These are phyloP conservation scores for Subacronicta megacephala DNA, from an alignment of 2,888 invertebrate genomes.

Conservation along the genomic window DNA sequence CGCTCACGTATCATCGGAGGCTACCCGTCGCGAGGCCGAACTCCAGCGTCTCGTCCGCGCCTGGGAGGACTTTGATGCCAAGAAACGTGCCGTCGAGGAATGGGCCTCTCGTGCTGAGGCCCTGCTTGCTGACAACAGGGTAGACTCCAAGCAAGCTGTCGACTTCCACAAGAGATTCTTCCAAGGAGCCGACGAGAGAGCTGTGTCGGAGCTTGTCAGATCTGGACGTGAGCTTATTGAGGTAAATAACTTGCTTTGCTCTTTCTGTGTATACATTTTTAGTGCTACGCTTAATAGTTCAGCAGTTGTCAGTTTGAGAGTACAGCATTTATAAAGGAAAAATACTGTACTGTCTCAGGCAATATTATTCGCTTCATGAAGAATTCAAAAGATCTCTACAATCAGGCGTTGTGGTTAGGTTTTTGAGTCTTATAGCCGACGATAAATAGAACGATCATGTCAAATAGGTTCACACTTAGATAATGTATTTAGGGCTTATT, in stretches of 20 bases:
- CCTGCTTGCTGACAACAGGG: conserved; percentile 93
- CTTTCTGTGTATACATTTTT: too few species aligned
- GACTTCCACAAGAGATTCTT: conserved; percentile 96
- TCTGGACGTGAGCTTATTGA: conserved; percentile 93
- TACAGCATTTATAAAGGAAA: too few species aligned
- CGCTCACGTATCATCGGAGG: conserved; percentile 93
- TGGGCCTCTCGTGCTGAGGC: conserved; percentile 97
- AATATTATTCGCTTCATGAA: too few species aligned
- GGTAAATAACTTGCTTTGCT: conserved; percentile 65
- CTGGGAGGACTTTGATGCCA: conserved; percentile 95
- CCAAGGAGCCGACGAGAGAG: conserved; percentile 95
- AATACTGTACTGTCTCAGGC: too few species aligned
- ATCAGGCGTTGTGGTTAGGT: too few species aligned
- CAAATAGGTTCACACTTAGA: too few species aligned
- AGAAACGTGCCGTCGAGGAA: conserved; percentile 94
- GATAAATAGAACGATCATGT: too few species aligned
- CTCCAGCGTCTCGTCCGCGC: conserved; percentile 94
- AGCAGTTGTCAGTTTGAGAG: too few species aligned
- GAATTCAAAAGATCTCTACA: too few species aligned
- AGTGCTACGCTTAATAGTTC: too few species aligned
- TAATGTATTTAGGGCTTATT: too few species aligned
- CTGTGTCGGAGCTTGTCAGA: conserved; percentile 94
- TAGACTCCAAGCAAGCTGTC: conserved; percentile 94
- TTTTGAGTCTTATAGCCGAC: too few species aligned
- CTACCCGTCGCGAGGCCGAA: conserved; percentile 94